Evolutionary conservation across 1,140 invertebrate genomes (phyloP), one percentile per base, ranked within the genome.

Genomic region (Drosophila parabipectinata): DNA sequence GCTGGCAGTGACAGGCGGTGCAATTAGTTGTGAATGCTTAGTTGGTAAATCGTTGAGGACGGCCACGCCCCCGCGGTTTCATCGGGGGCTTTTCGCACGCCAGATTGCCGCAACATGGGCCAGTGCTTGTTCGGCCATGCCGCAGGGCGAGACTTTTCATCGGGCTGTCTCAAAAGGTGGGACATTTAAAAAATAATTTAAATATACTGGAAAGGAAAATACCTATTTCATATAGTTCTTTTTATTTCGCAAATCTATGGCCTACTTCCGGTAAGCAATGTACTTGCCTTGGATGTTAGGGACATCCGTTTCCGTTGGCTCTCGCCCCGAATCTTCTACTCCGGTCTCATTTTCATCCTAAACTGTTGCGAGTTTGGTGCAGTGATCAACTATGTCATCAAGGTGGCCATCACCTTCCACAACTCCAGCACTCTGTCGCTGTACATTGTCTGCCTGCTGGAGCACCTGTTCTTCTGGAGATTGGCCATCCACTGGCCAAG

Each of bases 401-500:
- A 68, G 1, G 66, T 69, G 32, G 77, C 82, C 18, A 48, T 91
- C 9, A 88, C 45, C 51, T 91, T 91, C 53, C 85, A 91, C 21
- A 82, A 63, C 5, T 84, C 85, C 18, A 91, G 90, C 56, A 68
- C 82, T 1, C 28, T 91, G 32, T 76, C 90, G 0, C 55, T 91
- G 10, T 91, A 82, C 51, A 59, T 84, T 18, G 85, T 91, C 6
- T 91, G 90, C 10, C 30, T 91, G 9, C 15, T 91, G 67, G 90
- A 91, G 60, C 90, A 91, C 44, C 7, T 91, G 4, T 87, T 77
- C 64, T 91, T 91, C 50, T 91, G 88, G 84, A 51, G 75, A 61
- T 47, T 91, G 68, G 90, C 90, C 3, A 48, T 67, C 5, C 79
- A 78, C 3, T 91, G 90, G 90, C 77, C 68, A 9, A 64, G 59